Evolutionary conservation across 2,888 invertebrate genomes (phyloP).

Genomic region (Andricus curvator): DNA sequence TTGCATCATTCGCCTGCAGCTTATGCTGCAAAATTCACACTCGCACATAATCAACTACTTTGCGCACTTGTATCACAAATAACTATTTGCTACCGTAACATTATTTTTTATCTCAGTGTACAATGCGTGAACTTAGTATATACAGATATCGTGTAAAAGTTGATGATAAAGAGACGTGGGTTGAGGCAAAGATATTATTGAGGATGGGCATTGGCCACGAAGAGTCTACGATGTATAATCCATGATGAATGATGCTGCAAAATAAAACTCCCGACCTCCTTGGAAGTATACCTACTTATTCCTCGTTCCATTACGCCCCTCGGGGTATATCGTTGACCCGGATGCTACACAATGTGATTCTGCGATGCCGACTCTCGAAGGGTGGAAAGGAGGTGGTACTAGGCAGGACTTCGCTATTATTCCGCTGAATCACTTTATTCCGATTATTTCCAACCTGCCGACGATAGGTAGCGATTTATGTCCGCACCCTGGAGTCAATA

Average conservation of each 20-base stretch:
- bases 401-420: constrained; percentile 61
- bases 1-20: too few relatives aligned
- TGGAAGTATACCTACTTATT: constrained; percentile 65
- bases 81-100: too few relatives aligned
- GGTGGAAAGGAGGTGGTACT: constrained; percentile 40
- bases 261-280: constrained; percentile 61
- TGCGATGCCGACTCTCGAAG: constrained; percentile 43
- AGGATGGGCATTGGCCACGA: constrained; percentile 41
- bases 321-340: constrained; percentile 69
- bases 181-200: neutral
- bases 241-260: constrained; percentile 68
- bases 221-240: constrained; percentile 60
- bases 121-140: neutral
- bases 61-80: too few relatives aligned
- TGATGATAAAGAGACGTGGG: constrained; percentile 29
- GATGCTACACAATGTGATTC: constrained; percentile 67
- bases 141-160: neutral
- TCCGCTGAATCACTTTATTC: constrained; percentile 69
- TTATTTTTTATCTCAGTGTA: too few relatives aligned
- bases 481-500: constrained; percentile 40
- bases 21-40: too few relatives aligned
- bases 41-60: too few relatives aligned
- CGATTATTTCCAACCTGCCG: constrained; percentile 70
- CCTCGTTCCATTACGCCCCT: constrained; percentile 65
- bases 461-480: constrained; percentile 64